These are phyloP conservation scores for Urocolius indicus DNA, from an alignment of 2,113 vertebrate species.

Conservation along the genomic window DNA sequence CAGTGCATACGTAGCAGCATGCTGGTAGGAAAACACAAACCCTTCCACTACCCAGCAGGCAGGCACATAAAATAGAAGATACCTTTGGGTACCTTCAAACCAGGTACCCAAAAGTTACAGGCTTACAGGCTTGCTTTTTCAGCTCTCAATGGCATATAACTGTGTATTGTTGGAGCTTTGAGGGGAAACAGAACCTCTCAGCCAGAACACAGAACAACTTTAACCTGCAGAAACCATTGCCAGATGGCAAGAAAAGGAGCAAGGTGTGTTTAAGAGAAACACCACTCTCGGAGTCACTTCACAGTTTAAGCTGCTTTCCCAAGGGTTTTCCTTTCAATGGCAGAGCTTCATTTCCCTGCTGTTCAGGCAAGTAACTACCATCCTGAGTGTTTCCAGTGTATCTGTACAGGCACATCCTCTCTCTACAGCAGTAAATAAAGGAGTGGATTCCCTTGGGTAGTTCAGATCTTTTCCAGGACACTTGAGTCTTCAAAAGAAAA, in stretches of 20 bases:
- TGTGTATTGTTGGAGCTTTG: background rate
- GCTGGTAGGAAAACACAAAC: accelerated
- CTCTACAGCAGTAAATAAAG: background rate
- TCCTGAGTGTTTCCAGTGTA: background rate
- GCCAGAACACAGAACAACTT: background rate
- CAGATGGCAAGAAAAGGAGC: background rate
- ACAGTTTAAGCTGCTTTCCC: background rate
- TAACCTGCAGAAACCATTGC: background rate
- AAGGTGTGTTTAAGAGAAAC: background rate
- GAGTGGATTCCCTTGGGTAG: background rate
- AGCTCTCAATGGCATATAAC: background rate
- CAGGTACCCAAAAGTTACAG: background rate
- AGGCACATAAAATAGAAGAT: background rate
- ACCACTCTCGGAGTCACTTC: background rate
- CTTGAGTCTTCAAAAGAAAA: background rate
- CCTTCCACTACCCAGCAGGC: background rate
- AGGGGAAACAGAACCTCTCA: background rate
- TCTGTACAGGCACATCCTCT: background rate
- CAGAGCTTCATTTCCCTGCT: background rate
- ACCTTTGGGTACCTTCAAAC: background rate
- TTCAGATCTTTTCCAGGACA: background rate
- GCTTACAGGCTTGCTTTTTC: background rate
- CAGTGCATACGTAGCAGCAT: accelerated
- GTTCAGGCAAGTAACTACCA: background rate
- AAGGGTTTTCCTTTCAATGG: background rate